These are phyloP conservation scores for Drosophila ustulata DNA, from an alignment of 2,888 invertebrate genomes.

Conservation along the genomic window DNA sequence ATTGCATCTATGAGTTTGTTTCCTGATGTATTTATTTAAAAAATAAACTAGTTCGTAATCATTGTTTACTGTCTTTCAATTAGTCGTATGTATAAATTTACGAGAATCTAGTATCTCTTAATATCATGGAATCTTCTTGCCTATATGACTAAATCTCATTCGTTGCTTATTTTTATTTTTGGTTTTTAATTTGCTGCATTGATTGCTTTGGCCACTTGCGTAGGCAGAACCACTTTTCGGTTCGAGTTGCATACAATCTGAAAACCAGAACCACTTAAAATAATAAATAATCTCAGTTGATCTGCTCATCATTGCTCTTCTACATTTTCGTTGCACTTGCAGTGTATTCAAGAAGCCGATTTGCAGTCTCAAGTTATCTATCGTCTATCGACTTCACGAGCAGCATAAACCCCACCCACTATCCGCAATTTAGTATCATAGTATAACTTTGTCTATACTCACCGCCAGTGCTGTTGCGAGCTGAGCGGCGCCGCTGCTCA, in stretches of 20 bases:
- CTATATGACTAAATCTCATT: not conserved
- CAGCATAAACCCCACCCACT: conserved; percentile 32
- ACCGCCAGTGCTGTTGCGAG: conserved; percentile 86
- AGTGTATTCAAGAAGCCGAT: not conserved
- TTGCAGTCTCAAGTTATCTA: not conserved
- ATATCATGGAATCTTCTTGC: no score
- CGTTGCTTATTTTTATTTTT: not conserved
- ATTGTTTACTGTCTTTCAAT: no score
- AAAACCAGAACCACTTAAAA: not conserved
- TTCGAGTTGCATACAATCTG: not conserved
- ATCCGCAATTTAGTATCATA: conserved; percentile 11
- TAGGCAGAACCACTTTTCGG: not conserved
- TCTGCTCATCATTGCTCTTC: not conserved
- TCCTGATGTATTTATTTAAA: no score
- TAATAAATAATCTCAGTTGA: not conserved
- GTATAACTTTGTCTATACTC: conserved; percentile 32
- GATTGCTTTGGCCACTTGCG: no score
- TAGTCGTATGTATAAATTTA: no score
- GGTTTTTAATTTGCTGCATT: no score
- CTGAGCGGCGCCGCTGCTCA: conserved; percentile 86
- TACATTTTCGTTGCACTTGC: conserved; percentile 9
- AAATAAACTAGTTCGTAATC: no score
- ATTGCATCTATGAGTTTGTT: no score
- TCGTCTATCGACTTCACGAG: conserved; percentile 33
- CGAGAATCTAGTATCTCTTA: no score